Evolutionary conservation across 2,797 vertebrate genomes (phyloP).

Genomic region (Sciaenops ocellatus): DNA sequence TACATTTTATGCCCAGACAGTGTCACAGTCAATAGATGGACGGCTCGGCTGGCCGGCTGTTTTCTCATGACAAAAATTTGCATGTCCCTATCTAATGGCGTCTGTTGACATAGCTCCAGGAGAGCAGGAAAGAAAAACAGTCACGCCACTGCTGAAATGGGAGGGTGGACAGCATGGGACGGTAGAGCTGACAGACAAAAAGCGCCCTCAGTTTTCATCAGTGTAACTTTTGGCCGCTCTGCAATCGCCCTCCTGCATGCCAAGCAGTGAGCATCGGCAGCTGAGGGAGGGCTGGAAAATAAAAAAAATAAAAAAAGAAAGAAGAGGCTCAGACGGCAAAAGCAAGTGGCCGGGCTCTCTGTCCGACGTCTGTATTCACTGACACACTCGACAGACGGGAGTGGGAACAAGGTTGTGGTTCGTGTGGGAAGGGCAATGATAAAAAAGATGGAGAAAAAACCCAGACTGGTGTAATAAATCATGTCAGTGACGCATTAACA

Average conservation of each 20-base stretch:
- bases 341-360: slow-evolving; percentile 39
- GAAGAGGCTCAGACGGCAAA: slow-evolving; percentile 27
- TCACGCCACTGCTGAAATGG: slow-evolving; percentile 44
- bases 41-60: slow-evolving; percentile 11
- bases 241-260: slow-evolving; percentile 65
- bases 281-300: slow-evolving; percentile 21
- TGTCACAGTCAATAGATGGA: slow-evolving; percentile 25
- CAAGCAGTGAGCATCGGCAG: slow-evolving; percentile 63
- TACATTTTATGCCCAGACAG: slow-evolving; percentile 39
- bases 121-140: slow-evolving; percentile 17
- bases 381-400: slow-evolving; percentile 57
- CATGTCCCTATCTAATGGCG: slow-evolving; percentile 59
- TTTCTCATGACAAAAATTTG: slow-evolving; percentile 39
- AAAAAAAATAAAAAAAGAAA: slow-evolving; percentile 16
- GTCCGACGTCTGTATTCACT: slow-evolving; percentile 58
- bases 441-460: slow-evolving; percentile 22
- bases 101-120: slow-evolving; percentile 57
- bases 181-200: slow-evolving; percentile 67
- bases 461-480: slow-evolving; percentile 58
- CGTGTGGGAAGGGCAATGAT: slow-evolving; percentile 49
- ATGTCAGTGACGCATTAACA: slow-evolving; percentile 59
- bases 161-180: slow-evolving; percentile 53
- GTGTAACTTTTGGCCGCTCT: slow-evolving; percentile 69
- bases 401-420: slow-evolving; percentile 53
- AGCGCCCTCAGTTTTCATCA: slow-evolving; percentile 60